Base-by-base conservation (phyloP, 2,888 invertebrate species). In the Nomada fabriciana region DNA sequence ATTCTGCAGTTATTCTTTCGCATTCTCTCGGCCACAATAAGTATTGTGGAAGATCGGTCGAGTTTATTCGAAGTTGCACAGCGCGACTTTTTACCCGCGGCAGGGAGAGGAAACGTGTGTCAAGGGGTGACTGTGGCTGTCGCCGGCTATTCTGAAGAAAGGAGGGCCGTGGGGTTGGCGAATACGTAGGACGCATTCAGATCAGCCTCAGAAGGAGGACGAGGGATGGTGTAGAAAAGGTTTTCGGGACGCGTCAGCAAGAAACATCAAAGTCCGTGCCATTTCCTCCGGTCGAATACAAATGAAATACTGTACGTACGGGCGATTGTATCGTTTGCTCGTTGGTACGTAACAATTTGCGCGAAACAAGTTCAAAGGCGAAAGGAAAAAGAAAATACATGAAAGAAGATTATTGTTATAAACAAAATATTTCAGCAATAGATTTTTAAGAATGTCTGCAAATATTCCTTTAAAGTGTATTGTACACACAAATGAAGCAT, bases 101-200 rank as follows among this genome's bases (percentile, higher is more conserved):
- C 42, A 65, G 71, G 76, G 71, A 70, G 52, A 68, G 72, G 70
- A 80, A 71, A 76, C 55, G 76, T 64, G 72, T 65, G 79, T 73
- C 71, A 67, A 80, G 76, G 81, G 85, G 80, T 65, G 84, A 42
- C 78, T 52, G 74, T 53, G 88, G 50, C 80, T 76, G 88, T 83
- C 80, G 77, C 47, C 79, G 84, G 52, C 63, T 82, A 68, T 81
- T 77, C 64, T 42, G 53, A 42, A 47, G 53, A 59, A 59, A 43
- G 36, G 61, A 59, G 71, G 43, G 25, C 50, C 50, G 64, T 57
- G 63, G 69, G 72, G 83, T 86, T 80, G 87, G 88, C 86, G 88
- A 89, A 90, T 91, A 93, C 92, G 90, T 87, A 85, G 89, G 89
- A 91, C 90, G 92, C 91, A 92, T 93, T 92, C 91, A 92, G 92